phyloP scores from a whole-genome alignment of 2,113 vertebrate genomes.

The Rhinopomastus cyanomelas region DNA sequence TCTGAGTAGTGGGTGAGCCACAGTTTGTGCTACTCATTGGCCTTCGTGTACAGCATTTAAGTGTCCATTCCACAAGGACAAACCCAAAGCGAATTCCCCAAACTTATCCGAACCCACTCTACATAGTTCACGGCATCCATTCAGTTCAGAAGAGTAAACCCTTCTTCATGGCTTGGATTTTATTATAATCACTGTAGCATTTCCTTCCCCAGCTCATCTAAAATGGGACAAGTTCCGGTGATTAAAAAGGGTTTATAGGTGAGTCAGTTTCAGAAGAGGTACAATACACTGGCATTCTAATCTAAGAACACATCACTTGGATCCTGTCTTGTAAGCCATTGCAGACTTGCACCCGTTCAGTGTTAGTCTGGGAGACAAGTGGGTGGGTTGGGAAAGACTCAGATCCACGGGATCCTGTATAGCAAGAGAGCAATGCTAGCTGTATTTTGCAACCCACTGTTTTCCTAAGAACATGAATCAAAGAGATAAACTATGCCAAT shows the following conservation, averaged over 20 bases:
- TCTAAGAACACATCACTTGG: conserved; percentile 20
- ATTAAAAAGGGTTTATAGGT: conserved; percentile 31
- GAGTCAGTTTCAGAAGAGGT: conserved; percentile 45
- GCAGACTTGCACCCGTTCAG: conserved; percentile 18
- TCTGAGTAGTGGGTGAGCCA: background rate
- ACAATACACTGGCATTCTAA: conserved; percentile 24
- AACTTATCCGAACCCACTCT: conserved; percentile 52
- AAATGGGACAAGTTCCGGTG: conserved; percentile 33
- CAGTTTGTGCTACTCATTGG: conserved; percentile 36
- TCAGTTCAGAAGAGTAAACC: conserved; percentile 53
- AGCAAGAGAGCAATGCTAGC: conserved; percentile 26
- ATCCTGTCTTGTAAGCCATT: conserved; percentile 2
- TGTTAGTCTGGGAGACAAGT: background rate
- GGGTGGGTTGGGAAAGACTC: background rate
- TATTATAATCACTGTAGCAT: conserved; percentile 31
- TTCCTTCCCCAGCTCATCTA: conserved; percentile 52
- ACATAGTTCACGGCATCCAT: conserved; percentile 45
- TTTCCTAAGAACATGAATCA: conserved; percentile 68
- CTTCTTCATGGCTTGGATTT: conserved; percentile 32
- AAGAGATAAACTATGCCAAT: conserved; percentile 65
- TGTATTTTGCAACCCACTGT: conserved; percentile 68
- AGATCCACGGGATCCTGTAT: background rate
- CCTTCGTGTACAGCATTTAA: conserved; percentile 34
- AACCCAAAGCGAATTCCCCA: conserved; percentile 45
- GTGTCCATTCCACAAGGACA: conserved; percentile 48